Base-by-base conservation (phyloP, 2,113 vertebrate genomes). In the Gopherus evgoodei region DNA sequence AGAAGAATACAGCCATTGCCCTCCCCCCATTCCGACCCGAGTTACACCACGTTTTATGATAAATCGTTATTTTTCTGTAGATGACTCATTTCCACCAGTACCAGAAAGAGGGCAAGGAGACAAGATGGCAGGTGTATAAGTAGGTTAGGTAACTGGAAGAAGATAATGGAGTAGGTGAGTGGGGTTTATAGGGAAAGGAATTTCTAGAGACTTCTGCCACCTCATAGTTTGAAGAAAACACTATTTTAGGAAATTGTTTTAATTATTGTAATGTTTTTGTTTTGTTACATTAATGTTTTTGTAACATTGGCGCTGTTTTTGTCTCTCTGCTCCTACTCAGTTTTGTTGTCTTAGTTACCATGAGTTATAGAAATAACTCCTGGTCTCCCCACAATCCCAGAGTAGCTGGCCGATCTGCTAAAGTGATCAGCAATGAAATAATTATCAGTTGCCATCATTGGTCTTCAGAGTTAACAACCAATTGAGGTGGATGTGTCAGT, bases 1-100 rank as follows among this genome's bases (percentile, higher is more conserved):
- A 79, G 42, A 91, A 79, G 29, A 84, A 35, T 69, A 78, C 47
- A 85, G 13, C 35, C 52, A 11, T 76, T 89, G 42, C 24, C 14
- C 6, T 81, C 38, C 50, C 19, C 42, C 49, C 29, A 31, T 81
- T 49, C 35, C 50, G 57, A 53, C 44, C 53, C 25, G 50, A 44
- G 11, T 50, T 27, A 47, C 44, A 0, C 1, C 13, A 0, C 35
- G 0, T 2, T 0, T 31, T 81, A 56, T 52, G 21, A 81, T 38
- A 35, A 89, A 50, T 49, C 53, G 19, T 24, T 3, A 3, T 29
- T 57, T 2, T 2, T 21, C 79, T 31, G 57, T 24, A 52, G 17
- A 75, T 38, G 31, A 35, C 38, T 91, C 76, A 54, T 0, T 0
- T 11, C 72, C 72, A n/a, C 31, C 24, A 25, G 56, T 62, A 7